phyloP scores from a whole-genome alignment of 2,797 vertebrate genomes.

The Lepus townsendii region DNA sequence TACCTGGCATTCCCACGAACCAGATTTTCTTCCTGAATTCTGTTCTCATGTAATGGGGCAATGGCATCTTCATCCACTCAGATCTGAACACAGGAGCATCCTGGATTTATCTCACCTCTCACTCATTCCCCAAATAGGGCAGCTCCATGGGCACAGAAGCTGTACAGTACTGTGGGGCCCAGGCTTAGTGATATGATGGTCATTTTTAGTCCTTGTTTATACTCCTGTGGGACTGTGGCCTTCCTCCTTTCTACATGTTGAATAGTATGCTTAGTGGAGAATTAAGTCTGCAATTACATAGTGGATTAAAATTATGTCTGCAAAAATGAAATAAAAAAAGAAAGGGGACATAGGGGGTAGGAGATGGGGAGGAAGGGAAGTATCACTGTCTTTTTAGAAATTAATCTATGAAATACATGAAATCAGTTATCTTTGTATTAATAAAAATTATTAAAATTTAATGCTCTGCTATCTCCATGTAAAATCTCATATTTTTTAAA shows the following conservation, averaged over 20 bases:
- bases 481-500: not conserved
- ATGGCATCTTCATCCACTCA: not conserved
- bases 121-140: not conserved
- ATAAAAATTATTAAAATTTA: not conserved
- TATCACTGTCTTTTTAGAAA: too few relatives aligned
- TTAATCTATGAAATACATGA: too few relatives aligned
- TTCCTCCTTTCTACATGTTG: too few relatives aligned
- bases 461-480: not conserved
- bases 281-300: too few relatives aligned
- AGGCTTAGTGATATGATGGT: not conserved
- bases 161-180: fast-evolving
- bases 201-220: too few relatives aligned
- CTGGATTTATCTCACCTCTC: not conserved
- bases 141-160: not conserved
- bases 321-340: too few relatives aligned
- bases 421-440: too few relatives aligned
- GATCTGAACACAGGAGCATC: not conserved
- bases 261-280: too few relatives aligned
- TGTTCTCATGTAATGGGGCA: not conserved
- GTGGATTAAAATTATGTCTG: too few relatives aligned
- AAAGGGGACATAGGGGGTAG: too few relatives aligned
- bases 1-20: not conserved
- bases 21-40: not conserved
- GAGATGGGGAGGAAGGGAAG: too few relatives aligned
- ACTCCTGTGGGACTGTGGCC: too few relatives aligned